Conservation (phyloP, 2,113 vertebrate species). For the Anser brachyrhynchus region DNA sequence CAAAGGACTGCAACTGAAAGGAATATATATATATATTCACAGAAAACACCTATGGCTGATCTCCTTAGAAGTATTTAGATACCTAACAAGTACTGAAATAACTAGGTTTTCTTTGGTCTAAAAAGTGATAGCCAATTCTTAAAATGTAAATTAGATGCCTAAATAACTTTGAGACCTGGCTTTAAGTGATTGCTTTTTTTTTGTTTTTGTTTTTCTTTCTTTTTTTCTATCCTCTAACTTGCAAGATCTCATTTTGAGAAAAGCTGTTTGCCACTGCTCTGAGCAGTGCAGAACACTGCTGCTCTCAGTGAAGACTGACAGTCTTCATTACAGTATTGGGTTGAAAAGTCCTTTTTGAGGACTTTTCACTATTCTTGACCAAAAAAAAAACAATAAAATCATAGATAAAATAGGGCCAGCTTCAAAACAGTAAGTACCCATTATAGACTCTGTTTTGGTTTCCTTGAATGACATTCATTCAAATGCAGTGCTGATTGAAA, state of each 20-base stretch:
- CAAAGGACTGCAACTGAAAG: background rate
- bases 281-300: background rate
- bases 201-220: background rate
- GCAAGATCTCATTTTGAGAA: background rate
- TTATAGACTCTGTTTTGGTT: background rate
- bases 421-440: background rate
- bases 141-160: background rate
- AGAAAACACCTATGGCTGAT: background rate
- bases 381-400: background rate
- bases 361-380: background rate
- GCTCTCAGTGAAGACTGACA: background rate
- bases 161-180: background rate
- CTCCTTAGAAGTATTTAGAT: background rate
- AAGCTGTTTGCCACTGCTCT: background rate
- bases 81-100: background rate
- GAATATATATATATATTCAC: background rate
- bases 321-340: background rate
- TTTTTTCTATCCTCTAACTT: background rate
- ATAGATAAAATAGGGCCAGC: background rate
- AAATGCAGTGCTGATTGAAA: background rate
- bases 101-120: background rate
- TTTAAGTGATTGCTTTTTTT: background rate
- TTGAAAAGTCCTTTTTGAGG: background rate
- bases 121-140: background rate
- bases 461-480: background rate